Conservation (phyloP, 2,888 invertebrate species). For the Drosophila atripex region DNA sequence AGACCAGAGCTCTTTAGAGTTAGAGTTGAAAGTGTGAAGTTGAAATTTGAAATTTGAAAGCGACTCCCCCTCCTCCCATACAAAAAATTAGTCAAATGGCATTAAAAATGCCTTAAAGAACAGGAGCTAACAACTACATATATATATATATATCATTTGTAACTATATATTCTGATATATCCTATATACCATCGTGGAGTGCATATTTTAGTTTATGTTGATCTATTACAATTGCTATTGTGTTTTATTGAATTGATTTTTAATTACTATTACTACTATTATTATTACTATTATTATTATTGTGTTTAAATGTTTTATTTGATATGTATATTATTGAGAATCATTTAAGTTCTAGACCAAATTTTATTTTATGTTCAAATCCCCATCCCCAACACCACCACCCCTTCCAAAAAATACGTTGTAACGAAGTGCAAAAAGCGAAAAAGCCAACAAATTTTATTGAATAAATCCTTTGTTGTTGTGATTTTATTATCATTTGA, state of each 20-base stretch:
- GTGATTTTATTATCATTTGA: conserved; percentile 53
- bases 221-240: conserved; percentile 22
- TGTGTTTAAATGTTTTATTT: conserved; percentile 64
- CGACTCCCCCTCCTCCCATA: background rate
- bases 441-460: conserved; percentile 46
- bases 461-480: conserved; percentile 68
- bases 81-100: conserved; percentile 29
- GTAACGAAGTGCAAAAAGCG: conserved; percentile 19
- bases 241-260: conserved; percentile 6
- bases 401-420: conserved; percentile 12
- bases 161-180: background rate
- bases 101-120: conserved; percentile 21
- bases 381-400: too few relatives aligned
- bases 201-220: conserved; percentile 45
- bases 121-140: conserved; percentile 6
- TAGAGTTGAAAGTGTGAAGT: conserved; percentile 1
- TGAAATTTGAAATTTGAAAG: conserved; percentile 3
- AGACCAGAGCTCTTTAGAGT: too few relatives aligned
- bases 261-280: conserved; percentile 46
- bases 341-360: conserved; percentile 57
- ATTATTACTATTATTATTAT: conserved; percentile 34
- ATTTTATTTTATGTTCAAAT: conserved; percentile 33
- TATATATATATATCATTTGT: background rate
- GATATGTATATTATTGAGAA: conserved; percentile 21
- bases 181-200: conserved; percentile 10